Base-by-base conservation (phyloP, 2,113 vertebrate species). In the Burhinus bistriatus region DNA sequence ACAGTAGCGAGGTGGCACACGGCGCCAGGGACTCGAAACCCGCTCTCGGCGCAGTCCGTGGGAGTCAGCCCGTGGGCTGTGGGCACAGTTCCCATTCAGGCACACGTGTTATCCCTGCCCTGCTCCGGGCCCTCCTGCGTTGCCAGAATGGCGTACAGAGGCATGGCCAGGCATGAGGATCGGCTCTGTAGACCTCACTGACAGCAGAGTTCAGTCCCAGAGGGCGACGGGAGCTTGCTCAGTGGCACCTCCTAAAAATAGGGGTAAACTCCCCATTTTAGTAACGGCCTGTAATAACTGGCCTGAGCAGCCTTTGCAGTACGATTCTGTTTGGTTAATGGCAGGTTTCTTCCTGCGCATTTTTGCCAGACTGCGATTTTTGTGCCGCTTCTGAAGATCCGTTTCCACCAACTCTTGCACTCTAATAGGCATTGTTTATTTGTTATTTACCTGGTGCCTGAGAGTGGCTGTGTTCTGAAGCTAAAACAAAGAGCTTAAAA, bases 81-180 rank as follows among this genome's bases (percentile, higher is more conserved):
- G 52, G 29, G 47, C 15, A 34, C 12, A 0, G 13, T 7, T 81
- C 32, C 40, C 21, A 3, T 25, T 25, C 3, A 27, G 23, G 52
- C 30, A 9, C 29, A 1, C 0, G 3, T 6, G 18, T 16, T 36
- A 6, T 3, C 0, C 2, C 14, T 34, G 55, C 54, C 57, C 22
- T 12, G 77, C 21, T 23, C 19, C 4, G 18, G 29, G 51, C 34
- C 19, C 5, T 3, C 3, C 18, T 34, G n/a, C 9, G 1, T 11
- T 13, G 27, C 64, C 10, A 2, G 44, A 10, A 13, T 1, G 3
- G 6, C 0, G 9, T 49, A 8, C 19, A 20, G 58, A 32, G 12
- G 9, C 11, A 0, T 12, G 12, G 34, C 69, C 23, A 30, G 7
- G 47, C 11, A 1, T 1, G 22, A n/a, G 64, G 27, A 15, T 22